phyloP scores from a whole-genome alignment of 2,113 vertebrate genomes.

The Megalops atlanticus region DNA sequence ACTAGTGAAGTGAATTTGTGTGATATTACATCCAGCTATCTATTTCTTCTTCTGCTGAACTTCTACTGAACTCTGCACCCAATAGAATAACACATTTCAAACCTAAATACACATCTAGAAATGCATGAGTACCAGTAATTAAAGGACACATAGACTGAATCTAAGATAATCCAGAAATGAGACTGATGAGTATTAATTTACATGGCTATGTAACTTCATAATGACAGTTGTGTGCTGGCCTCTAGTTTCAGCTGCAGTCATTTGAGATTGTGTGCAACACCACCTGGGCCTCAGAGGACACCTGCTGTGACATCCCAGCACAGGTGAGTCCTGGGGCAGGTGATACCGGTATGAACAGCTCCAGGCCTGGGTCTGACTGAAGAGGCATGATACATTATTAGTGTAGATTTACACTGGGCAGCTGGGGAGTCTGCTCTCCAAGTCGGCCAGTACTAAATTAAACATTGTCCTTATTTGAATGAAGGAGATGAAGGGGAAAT shows the following conservation, averaged over 20 bases:
- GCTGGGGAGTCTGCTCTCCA: not conserved
- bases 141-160: not conserved
- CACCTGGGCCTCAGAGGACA: slow-evolving; percentile 77
- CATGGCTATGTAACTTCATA: not conserved
- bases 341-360: not conserved
- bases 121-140: not conserved
- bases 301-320: slow-evolving; percentile 87
- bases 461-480: not conserved
- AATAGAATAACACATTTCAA: not conserved
- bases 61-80: not conserved
- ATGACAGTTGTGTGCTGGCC: not conserved
- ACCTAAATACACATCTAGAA: not conserved
- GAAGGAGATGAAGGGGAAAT: not conserved
- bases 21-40: no score
- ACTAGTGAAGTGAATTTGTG: no score
- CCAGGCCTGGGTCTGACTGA: not conserved
- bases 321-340: slow-evolving; percentile 65
- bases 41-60: no score
- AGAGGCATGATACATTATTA: not conserved
- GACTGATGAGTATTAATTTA: not conserved
- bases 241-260: slow-evolving; percentile 88
- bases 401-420: not conserved
- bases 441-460: not conserved
- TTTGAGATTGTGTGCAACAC: slow-evolving; percentile 84
- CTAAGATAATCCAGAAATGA: not conserved